Percentiles rank a stretch among this genome's conserved stretches.
phyloP scores from a whole-genome alignment of 2,113 vertebrate species.

The Neogobius melanostomus region DNA sequence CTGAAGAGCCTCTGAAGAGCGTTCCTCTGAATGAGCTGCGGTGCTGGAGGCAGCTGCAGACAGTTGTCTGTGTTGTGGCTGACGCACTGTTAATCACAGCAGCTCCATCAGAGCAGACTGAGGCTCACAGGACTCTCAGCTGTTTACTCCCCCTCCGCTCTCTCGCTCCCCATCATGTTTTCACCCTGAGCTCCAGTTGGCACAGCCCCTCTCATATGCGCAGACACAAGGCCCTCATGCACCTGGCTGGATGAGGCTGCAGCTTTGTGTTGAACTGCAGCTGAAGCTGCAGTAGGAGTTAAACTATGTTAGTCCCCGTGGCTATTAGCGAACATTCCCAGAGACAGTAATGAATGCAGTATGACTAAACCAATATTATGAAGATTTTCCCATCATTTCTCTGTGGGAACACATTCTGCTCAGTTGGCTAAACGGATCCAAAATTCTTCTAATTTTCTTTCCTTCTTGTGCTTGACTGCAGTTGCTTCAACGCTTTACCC shows the following conservation, averaged over 20 bases:
- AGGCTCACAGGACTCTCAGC: conserved; percentile 54
- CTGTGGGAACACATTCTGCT: neutral
- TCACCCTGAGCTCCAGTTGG: conserved; percentile 41
- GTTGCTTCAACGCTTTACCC: too few species aligned
- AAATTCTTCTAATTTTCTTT: too few species aligned
- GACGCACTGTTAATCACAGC: conserved; percentile 63
- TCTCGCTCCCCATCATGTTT: conserved; percentile 1
- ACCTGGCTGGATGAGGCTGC: conserved; percentile 32
- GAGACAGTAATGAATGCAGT: neutral
- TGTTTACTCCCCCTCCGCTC: conserved; percentile 41
- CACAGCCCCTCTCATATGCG: conserved; percentile 13
- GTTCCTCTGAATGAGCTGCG: conserved; percentile 24
- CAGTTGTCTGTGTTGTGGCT: conserved; percentile 55
- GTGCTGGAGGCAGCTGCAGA: conserved; percentile 57
- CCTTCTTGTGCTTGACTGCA: too few species aligned
- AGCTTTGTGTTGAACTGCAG: conserved; percentile 23
- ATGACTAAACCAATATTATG: neutral
- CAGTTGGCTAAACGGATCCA: neutral
- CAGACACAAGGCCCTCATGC: conserved; percentile 31
- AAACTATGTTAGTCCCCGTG: neutral
- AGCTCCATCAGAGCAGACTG: conserved; percentile 18
- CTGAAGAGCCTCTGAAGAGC: conserved; percentile 33
- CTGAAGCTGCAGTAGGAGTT: neutral
- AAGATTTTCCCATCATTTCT: conserved; percentile 14
- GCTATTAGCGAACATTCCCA: conserved; percentile 8